These are phyloP conservation scores for Trididemnum nubilum DNA, from an alignment of 23 tunicate genomes.

Conservation along the genomic window DNA sequence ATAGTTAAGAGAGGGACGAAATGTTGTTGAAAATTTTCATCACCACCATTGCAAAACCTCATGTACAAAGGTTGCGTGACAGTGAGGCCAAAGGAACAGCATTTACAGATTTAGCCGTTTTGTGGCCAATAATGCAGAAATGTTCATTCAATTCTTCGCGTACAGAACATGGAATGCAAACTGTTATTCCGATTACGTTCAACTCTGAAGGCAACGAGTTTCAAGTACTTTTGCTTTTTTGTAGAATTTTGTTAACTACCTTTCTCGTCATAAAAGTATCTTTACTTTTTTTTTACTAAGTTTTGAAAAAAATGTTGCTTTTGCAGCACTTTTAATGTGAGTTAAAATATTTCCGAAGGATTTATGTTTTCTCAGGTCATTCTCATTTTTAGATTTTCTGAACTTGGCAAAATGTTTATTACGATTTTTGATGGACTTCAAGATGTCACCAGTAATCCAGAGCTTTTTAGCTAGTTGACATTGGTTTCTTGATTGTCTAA, in stretches of 20 bases:
- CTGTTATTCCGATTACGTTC: neutral
- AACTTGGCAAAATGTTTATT: neutral
- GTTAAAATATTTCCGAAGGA: neutral
- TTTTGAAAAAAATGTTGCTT: neutral
- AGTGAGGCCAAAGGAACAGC: neutral
- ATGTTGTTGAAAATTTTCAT: too few relatives aligned
- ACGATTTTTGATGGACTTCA: neutral
- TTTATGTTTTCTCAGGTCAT: neutral
- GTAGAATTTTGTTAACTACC: neutral
- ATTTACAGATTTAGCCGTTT: neutral
- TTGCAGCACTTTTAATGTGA: neutral
- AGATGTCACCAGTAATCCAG: neutral
- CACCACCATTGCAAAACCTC: neutral
- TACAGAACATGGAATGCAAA: neutral
- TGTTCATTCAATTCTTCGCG: neutral
- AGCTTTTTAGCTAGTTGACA: neutral
- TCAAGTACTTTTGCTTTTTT: neutral
- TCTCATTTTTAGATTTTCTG: neutral
- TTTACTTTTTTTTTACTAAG: neutral
- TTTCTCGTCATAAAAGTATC: neutral
- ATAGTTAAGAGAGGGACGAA: too few relatives aligned
- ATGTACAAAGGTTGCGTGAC: neutral
- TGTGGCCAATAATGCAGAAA: neutral
- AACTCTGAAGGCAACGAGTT: neutral
- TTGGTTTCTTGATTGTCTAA: too few relatives aligned